Percentiles rank a stretch among this genome's conserved stretches.
Conservation (phyloP, 2,888 invertebrate genomes). For the Hemithea aestivaria region DNA sequence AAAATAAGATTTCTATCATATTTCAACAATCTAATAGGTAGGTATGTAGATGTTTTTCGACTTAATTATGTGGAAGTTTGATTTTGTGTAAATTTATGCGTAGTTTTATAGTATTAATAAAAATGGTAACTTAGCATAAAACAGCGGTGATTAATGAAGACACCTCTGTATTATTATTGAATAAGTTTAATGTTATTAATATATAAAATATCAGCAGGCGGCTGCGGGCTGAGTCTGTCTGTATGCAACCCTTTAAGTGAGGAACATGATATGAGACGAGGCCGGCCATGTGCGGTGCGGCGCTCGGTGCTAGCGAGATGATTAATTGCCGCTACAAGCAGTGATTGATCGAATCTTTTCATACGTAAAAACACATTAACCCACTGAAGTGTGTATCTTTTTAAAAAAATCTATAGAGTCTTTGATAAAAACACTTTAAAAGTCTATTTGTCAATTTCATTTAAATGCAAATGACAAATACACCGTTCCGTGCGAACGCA, state of each 20-base stretch:
- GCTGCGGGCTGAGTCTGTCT: background rate
- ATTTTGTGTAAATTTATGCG: too few relatives aligned
- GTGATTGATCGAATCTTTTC: conserved; percentile 66
- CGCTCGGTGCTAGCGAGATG: conserved; percentile 48
- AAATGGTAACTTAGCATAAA: conserved; percentile 2
- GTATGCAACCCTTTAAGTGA: conserved; percentile 45
- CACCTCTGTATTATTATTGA: too few relatives aligned
- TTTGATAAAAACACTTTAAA: conserved; percentile 56
- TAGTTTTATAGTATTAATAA: conserved; percentile 3
- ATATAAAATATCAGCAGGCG: too few relatives aligned
- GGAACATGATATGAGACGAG: conserved; percentile 23
- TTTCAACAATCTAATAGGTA: too few relatives aligned
- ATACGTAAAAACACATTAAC: conserved; percentile 32
- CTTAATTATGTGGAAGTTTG: too few relatives aligned
- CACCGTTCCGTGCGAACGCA: conserved; percentile 53
- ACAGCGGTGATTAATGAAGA: conserved; percentile 35
- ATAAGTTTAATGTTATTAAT: too few relatives aligned
- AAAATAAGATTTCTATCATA: too few relatives aligned
- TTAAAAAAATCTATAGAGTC: conserved; percentile 45
- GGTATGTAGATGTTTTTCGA: too few relatives aligned
- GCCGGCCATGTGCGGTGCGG: conserved; percentile 13
- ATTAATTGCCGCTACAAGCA: conserved; percentile 60
- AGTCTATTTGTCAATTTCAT: conserved; percentile 59
- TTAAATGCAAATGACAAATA: conserved; percentile 50
- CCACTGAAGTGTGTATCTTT: conserved; percentile 27